These are phyloP conservation scores for Plebejus argus DNA, from an alignment of 2,888 invertebrate species.

Conservation along the genomic window DNA sequence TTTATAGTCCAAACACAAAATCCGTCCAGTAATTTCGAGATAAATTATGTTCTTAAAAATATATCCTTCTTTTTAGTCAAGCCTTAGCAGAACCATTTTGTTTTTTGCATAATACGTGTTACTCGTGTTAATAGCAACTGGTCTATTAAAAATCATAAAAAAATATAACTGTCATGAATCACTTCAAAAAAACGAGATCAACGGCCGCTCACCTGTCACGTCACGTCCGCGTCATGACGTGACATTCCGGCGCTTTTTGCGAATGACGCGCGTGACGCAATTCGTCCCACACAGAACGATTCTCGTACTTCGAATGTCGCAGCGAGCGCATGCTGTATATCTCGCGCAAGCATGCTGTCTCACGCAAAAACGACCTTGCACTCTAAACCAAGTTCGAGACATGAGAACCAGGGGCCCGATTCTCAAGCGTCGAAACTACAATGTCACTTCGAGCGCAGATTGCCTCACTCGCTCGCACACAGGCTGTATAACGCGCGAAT, in stretches of 20 bases:
- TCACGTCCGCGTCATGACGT: not conserved
- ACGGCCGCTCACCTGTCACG: slow-evolving; percentile 24
- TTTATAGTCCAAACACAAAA: no score
- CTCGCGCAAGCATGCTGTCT: no score
- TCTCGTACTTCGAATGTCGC: not conserved
- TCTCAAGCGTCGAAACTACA: not conserved
- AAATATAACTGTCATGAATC: not conserved
- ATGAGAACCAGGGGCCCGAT: not conserved
- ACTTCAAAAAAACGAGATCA: not conserved
- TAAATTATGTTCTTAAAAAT: no score
- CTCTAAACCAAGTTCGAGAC: no score
- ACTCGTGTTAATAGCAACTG: not conserved
- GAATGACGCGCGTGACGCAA: slow-evolving; percentile 38
- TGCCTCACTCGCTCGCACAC: not conserved
- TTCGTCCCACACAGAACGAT: not conserved
- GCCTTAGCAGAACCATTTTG: not conserved
- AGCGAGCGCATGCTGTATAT: no score
- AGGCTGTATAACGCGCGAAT: no score
- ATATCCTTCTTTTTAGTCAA: no score
- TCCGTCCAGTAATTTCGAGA: no score
- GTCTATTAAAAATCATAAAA: not conserved
- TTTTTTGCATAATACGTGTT: not conserved
- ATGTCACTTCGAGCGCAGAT: not conserved
- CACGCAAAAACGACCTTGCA: no score
- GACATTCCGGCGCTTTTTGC: slow-evolving; percentile 33